Evolutionary conservation across 37 sponge, comb jelly and placozoan species (phyloP).

Genomic region (Geodia barretti): DNA sequence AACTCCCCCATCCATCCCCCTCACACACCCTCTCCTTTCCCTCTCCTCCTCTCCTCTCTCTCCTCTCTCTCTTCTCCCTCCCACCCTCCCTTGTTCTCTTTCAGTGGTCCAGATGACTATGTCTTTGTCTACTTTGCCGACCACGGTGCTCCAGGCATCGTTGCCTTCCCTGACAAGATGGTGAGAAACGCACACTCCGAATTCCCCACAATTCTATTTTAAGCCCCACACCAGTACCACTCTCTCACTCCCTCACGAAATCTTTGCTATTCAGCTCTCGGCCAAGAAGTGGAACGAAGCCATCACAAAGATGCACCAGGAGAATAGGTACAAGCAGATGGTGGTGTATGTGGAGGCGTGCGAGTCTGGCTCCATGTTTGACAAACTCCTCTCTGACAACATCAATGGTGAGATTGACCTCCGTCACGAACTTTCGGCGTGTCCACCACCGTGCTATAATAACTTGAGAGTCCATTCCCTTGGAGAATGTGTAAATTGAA

Average conservation of each 20-base stretch:
- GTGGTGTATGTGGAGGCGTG: conserved; percentile 83
- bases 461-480: too few species aligned
- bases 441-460: too few species aligned
- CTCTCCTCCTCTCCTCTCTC: conserved; percentile 5
- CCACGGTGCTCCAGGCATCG: conserved; percentile 77
- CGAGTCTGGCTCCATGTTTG: conserved; percentile 88
- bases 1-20: too few species aligned
- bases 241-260: neutral
- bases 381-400: conserved; percentile 32
- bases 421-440: too few species aligned
- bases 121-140: conserved; percentile 84
- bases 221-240: neutral
- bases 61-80: too few species aligned
- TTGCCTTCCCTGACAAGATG: conserved; percentile 72
- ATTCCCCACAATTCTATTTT: conserved; percentile 2
- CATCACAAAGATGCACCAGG: conserved; percentile 37
- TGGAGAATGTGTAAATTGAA: too few species aligned
- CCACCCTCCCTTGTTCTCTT: too few species aligned
- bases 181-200: conserved; percentile 33
- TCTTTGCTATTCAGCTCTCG: too few species aligned
- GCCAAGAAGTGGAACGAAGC: conserved; percentile 40
- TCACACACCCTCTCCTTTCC: neutral
- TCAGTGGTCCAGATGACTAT: conserved; percentile 67
- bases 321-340: conserved; percentile 71
- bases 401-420: conserved; percentile 65